Evolutionary conservation across 2,888 invertebrate species (phyloP).

Genomic region (Smittia aterrima): DNA sequence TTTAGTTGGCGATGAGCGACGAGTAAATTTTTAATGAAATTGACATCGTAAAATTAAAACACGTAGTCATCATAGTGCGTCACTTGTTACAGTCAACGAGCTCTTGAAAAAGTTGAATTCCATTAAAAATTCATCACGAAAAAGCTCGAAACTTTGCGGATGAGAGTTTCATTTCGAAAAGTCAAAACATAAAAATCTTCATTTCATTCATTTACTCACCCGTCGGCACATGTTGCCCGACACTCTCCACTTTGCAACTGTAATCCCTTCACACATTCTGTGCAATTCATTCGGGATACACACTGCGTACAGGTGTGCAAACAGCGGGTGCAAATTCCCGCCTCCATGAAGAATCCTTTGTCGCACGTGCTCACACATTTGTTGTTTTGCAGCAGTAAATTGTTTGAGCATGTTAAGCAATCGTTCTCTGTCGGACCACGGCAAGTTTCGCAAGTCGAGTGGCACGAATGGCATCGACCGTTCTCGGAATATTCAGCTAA

Average conservation of each 20-base stretch:
- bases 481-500: slow-evolving; percentile 72
- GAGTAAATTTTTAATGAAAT: slow-evolving; percentile 9
- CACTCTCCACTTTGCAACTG: slow-evolving; percentile 82
- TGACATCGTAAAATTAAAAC: slow-evolving; percentile 21
- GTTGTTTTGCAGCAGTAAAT: slow-evolving; percentile 68
- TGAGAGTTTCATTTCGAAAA: not conserved
- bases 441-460: slow-evolving; percentile 79
- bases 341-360: slow-evolving; percentile 70
- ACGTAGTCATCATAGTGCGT: not conserved
- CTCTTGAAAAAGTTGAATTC: not conserved
- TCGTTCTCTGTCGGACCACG: slow-evolving; percentile 70
- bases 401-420: slow-evolving; percentile 73
- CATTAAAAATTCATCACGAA: slow-evolving; percentile 21
- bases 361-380: slow-evolving; percentile 76
- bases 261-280: slow-evolving; percentile 71
- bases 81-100: not conserved
- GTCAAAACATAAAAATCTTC: not conserved
- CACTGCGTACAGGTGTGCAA: slow-evolving; percentile 76
- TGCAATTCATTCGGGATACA: slow-evolving; percentile 76
- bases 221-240: slow-evolving; percentile 72
- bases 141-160: not conserved
- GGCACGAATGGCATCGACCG: slow-evolving; percentile 70
- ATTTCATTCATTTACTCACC: slow-evolving; percentile 51
- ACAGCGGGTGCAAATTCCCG: slow-evolving; percentile 74
- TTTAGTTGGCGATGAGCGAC: not conserved